Percentiles rank a stretch among this genome's conserved stretches.
Conservation (phyloP, 2,888 invertebrate genomes). For the Spilosoma lubricipeda region DNA sequence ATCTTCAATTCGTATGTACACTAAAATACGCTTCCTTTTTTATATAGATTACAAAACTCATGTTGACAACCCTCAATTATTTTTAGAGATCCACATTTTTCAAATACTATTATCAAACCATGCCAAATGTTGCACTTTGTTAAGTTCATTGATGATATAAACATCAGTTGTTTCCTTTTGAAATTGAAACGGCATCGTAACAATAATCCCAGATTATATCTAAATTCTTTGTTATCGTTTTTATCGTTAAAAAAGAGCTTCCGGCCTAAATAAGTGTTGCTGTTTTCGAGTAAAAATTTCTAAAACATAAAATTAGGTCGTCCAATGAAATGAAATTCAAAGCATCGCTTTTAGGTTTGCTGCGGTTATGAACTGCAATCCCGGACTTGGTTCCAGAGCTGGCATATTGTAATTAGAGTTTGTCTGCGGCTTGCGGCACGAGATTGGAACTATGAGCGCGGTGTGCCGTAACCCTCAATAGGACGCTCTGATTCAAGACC, state of each 20-base stretch:
- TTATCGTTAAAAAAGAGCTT: neutral
- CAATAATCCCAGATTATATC: neutral
- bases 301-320: neutral
- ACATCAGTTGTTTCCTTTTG: neutral
- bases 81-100: neutral
- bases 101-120: neutral
- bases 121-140: neutral
- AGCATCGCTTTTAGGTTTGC: neutral
- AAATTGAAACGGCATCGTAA: neutral
- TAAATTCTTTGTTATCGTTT: neutral
- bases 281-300: neutral
- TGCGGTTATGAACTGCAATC: constrained; percentile 3
- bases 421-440: constrained; percentile 19
- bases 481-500: constrained; percentile 1
- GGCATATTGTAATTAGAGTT: constrained; percentile 31
- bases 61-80: neutral
- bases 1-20: neutral
- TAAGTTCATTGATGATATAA: neutral
- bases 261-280: neutral
- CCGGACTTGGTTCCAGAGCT: constrained; percentile 9
- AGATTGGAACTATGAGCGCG: constrained; percentile 19
- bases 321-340: neutral
- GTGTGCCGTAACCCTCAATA: constrained; percentile 15
- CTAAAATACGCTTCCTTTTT: neutral
- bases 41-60: neutral